These are phyloP conservation scores for Sminthopsis crassicaudata DNA, from an alignment of 2,113 vertebrate species.

Conservation along the genomic window DNA sequence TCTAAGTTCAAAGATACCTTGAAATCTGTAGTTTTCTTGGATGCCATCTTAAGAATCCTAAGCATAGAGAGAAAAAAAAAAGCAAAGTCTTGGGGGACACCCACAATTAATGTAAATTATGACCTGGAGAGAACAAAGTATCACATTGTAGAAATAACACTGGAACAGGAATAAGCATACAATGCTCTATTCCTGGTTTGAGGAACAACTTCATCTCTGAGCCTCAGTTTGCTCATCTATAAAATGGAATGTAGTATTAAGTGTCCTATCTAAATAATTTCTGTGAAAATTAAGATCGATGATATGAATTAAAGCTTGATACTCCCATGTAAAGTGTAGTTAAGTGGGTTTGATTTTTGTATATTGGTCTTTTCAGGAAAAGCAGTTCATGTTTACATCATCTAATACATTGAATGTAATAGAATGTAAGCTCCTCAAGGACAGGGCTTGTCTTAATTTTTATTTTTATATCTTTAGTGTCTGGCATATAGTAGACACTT, in stretches of 20 bases:
- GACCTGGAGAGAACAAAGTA: background rate
- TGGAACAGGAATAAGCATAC: background rate
- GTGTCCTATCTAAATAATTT: background rate
- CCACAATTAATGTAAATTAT: background rate
- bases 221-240: background rate
- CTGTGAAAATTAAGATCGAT: background rate
- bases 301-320: background rate
- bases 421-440: background rate
- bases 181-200: no score
- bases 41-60: background rate
- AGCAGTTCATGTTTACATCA: background rate
- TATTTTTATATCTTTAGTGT: background rate
- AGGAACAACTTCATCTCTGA: background rate
- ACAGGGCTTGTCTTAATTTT: background rate
- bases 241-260: background rate
- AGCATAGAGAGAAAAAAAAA: background rate
- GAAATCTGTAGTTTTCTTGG: background rate
- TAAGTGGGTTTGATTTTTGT: background rate
- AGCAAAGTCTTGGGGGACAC: background rate
- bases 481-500: background rate
- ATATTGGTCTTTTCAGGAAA: background rate
- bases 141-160: background rate
- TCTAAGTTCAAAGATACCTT: background rate
- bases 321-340: background rate
- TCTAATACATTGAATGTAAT: background rate